These are phyloP conservation scores for Trachymyrmex cornetzi DNA, from an alignment of 1,140 invertebrate genomes.

Conservation along the genomic window DNA sequence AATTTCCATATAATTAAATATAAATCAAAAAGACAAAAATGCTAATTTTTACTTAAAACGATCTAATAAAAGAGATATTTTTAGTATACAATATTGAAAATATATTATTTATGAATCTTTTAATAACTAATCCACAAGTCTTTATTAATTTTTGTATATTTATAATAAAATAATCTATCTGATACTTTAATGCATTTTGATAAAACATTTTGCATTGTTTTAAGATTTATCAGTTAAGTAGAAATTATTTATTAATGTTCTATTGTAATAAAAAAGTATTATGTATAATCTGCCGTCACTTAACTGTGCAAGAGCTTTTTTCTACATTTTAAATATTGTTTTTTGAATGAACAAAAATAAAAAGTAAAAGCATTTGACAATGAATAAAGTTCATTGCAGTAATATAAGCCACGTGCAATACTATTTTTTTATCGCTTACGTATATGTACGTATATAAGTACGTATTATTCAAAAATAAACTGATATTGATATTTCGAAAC, in stretches of 20 bases:
- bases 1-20: not conserved
- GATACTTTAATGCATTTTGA: not conserved
- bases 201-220: not conserved
- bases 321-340: not conserved
- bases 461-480: not conserved
- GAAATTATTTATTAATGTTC: not conserved
- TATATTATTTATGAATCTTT: not conserved
- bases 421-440: not conserved
- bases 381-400: not conserved
- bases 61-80: not conserved
- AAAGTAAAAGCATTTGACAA: not conserved
- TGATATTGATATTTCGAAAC: not conserved
- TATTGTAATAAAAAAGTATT: not conserved
- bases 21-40: not conserved
- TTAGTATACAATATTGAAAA: not conserved
- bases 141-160: not conserved
- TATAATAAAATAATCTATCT: not conserved
- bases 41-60: not conserved
- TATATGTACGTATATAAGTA: not conserved
- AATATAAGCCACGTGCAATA: slow-evolving; percentile 26
- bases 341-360: not conserved
- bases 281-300: not conserved
- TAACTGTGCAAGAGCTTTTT: not conserved
- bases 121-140: not conserved
- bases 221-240: not conserved